These are phyloP conservation scores for Proterorhinus semilunaris DNA, from an alignment of 2,113 vertebrate species.

Conservation along the genomic window DNA sequence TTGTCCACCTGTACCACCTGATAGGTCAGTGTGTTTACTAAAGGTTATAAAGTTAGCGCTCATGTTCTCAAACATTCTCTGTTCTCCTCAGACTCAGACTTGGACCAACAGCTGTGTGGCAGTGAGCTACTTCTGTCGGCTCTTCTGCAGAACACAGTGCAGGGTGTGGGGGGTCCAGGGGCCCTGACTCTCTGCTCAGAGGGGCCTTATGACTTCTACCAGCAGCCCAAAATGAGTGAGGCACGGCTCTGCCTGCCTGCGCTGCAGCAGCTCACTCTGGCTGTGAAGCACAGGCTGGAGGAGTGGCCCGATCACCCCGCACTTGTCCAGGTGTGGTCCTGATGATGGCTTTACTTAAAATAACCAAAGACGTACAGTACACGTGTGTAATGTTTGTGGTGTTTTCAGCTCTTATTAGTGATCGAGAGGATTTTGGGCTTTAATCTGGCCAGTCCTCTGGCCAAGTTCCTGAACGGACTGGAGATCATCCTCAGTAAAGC, in stretches of 20 bases:
- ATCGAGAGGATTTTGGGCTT: conserved; percentile 88
- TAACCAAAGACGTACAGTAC: not conserved
- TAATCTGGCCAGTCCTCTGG: conserved; percentile 88
- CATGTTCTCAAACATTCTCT: not conserved
- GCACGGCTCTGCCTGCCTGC: conserved; percentile 84
- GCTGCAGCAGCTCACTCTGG: conserved; percentile 79
- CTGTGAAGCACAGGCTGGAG: conserved; percentile 79
- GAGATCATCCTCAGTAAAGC: conserved; percentile 94
- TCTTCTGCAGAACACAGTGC: conserved; percentile 86
- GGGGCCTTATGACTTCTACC: conserved; percentile 93
- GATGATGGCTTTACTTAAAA: not conserved
- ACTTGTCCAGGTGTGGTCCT: conserved; percentile 83
- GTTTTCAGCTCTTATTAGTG: conserved; percentile 85
- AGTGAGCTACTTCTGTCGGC: conserved; percentile 86
- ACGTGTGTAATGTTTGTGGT: conserved; percentile 8
- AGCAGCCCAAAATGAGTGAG: conserved; percentile 88
- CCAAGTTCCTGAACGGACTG: conserved; percentile 94
- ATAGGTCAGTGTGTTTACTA: conserved; percentile 77
- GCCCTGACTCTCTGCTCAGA: conserved; percentile 77
- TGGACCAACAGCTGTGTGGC: conserved; percentile 84
- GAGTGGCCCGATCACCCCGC: conserved; percentile 96
- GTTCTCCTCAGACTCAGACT: conserved; percentile 78
- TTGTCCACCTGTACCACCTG: conserved; percentile 86
- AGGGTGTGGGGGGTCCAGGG: conserved; percentile 66
- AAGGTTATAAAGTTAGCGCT: not conserved